Evolutionary conservation across 2,888 invertebrate genomes (phyloP), one percentile per base, ranked within the genome.

Genomic region (Cataglyphis altisquamis): DNA sequence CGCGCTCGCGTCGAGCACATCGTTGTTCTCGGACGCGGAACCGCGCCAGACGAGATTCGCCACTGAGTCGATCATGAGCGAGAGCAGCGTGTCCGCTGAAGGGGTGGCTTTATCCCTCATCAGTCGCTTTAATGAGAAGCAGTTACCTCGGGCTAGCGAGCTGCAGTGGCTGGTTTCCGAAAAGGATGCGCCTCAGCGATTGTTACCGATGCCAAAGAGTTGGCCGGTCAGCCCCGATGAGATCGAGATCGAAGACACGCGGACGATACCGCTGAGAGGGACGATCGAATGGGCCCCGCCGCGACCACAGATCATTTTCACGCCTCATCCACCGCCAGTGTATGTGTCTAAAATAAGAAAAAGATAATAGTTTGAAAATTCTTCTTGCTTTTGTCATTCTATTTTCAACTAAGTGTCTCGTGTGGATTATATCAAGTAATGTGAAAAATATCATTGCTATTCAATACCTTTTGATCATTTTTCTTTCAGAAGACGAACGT

Each of bases 251-350:
- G 95, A 95, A 5, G 93, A 93, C 87, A 89, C 92, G 8, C 91
- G 93, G 67, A 91, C 94, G 88, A 95, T 96, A 62, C 95, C 96
- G 36, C 95, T 97, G 32, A 95, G 98, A 55, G 98, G 98, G 9
- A 98, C 97, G 18, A 94, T 96, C 68, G 97, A 97, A 91, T 98
- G 98, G 98, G 98, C 98, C 0, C 98, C 98, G 18, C 98, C 98
- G 0, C 95, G 98, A 82, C 96, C 97, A 48, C 98, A 98, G 95
- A 97, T 98, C 74, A 98, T 98, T 88, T 97, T 98, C 91, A 97
- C 97, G 2, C 95, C 97, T 82, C 97, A 98, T 95, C 96, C 97
- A 4, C 89, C 96, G 15, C 96, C 96, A 62, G 96, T 96, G 97
- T 97, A 95, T 95, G 96, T 94, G 85, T 60, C 1, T 48, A 8